phyloP scores from a whole-genome alignment of 2,888 invertebrate genomes.

The Taphrorychus bicolor region DNA sequence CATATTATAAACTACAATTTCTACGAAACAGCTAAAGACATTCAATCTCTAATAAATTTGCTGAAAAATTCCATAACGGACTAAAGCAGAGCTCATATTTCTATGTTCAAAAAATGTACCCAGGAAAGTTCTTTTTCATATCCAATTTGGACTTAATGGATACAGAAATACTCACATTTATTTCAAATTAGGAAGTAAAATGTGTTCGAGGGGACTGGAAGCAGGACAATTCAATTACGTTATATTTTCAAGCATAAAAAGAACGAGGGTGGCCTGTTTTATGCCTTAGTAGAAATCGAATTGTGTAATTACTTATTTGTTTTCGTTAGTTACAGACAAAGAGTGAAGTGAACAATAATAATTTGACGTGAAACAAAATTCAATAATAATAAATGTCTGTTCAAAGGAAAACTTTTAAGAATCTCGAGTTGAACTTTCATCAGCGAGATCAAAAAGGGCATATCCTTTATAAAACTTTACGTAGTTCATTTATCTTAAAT shows the following conservation, averaged over 20 bases:
- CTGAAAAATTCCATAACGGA: too few relatives aligned
- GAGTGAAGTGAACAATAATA: too few relatives aligned
- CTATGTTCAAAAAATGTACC: not conserved
- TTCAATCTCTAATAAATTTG: too few relatives aligned
- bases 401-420: not conserved
- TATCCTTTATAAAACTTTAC: slow-evolving; percentile 33
- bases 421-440: not conserved
- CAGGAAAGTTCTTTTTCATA: not conserved
- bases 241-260: not conserved
- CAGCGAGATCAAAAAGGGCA: not conserved
- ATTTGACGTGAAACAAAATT: not conserved
- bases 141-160: slow-evolving; percentile 8
- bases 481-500: slow-evolving; percentile 41
- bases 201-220: not conserved
- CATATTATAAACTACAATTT: too few relatives aligned
- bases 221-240: slow-evolving; percentile 2
- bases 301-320: too few relatives aligned
- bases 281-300: too few relatives aligned
- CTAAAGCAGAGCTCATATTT: too few relatives aligned
- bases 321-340: too few relatives aligned
- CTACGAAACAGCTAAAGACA: too few relatives aligned
- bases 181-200: not conserved
- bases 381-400: not conserved
- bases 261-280: not conserved
- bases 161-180: slow-evolving; percentile 9